phyloP scores from a whole-genome alignment of 1,140 invertebrate species.

The Pemphigus obesinymphae region DNA sequence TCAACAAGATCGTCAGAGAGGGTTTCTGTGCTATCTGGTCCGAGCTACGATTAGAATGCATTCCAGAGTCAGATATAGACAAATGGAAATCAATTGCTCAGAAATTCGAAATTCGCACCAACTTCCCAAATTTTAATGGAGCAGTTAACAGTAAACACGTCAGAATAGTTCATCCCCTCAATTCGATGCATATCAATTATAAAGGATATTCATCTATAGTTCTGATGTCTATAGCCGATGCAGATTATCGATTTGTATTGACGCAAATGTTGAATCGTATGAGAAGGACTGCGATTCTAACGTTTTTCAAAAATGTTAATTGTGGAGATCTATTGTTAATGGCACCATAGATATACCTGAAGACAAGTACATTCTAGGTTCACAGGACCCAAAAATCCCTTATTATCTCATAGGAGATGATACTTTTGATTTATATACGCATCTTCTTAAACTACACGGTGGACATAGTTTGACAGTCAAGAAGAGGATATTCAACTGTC shows the following conservation, averaged over 20 bases:
- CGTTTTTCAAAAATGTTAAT: slow-evolving; percentile 22
- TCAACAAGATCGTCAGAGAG: slow-evolving; percentile 44
- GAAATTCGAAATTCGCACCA: not conserved
- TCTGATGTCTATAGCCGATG: slow-evolving; percentile 36
- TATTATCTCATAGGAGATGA: too few relatives aligned
- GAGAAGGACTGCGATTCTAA: slow-evolving; percentile 42
- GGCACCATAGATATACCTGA: too few relatives aligned
- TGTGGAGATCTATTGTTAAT: too few relatives aligned
- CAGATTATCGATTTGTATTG: slow-evolving; percentile 39
- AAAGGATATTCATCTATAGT: slow-evolving; percentile 43
- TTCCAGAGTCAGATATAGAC: slow-evolving; percentile 42
- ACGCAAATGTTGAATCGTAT: slow-evolving; percentile 36
- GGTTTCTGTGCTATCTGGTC: slow-evolving; percentile 44
- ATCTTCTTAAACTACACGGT: too few relatives aligned
- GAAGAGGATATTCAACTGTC: too few relatives aligned
- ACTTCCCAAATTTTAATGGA: not conserved
- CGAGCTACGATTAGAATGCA: slow-evolving; percentile 40
- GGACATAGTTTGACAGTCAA: too few relatives aligned
- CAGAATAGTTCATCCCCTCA: slow-evolving; percentile 29
- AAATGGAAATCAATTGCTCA: slow-evolving; percentile 37
- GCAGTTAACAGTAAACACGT: slow-evolving; percentile 42
- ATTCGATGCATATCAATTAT: slow-evolving; percentile 44
- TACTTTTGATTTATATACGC: too few relatives aligned
- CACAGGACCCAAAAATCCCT: too few relatives aligned
- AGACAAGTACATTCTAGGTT: too few relatives aligned